Percentiles rank a stretch among this genome's conserved stretches.
phyloP scores from a whole-genome alignment of 2,113 vertebrate species.

The Gasterosteus nipponicus region DNA sequence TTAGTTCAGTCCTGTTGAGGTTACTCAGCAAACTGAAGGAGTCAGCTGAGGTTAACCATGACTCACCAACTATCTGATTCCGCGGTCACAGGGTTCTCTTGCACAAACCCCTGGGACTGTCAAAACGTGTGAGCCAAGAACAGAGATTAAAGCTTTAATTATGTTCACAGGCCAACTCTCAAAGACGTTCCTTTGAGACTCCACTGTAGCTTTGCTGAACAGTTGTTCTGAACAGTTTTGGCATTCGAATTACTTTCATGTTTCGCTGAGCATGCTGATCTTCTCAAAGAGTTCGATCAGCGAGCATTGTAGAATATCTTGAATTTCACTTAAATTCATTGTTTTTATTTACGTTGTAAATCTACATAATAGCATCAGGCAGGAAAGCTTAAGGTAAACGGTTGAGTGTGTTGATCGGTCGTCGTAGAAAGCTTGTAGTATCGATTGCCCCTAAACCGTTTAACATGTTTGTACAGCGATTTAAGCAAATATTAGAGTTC shows the following conservation, averaged over 20 bases:
- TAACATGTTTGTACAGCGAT: neutral
- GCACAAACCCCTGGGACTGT: slow-evolving; percentile 29
- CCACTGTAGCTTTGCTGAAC: slow-evolving; percentile 20
- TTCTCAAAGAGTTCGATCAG: neutral
- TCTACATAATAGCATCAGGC: neutral
- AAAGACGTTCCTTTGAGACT: slow-evolving; percentile 44
- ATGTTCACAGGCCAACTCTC: slow-evolving; percentile 42
- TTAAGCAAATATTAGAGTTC: neutral
- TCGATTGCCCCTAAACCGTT: slow-evolving; percentile 10
- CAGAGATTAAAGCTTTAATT: slow-evolving; percentile 72
- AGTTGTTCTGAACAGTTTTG: neutral
- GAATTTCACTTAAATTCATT: neutral
- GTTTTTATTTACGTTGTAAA: neutral
- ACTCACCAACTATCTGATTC: slow-evolving; percentile 62
- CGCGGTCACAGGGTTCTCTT: slow-evolving; percentile 47
- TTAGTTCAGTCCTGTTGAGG: neutral
- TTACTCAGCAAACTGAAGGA: slow-evolving; percentile 23
- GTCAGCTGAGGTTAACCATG: slow-evolving; percentile 59
- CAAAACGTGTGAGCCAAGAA: slow-evolving; percentile 54
- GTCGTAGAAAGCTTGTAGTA: slow-evolving; percentile 1
- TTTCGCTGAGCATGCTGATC: neutral
- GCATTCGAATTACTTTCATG: neutral
- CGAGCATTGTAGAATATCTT: neutral
- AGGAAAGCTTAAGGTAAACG: neutral
- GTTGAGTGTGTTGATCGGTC: neutral